Percentiles rank a stretch among this genome's conserved stretches.
These are phyloP conservation scores for Tetraneura akinire DNA, from an alignment of 1,140 invertebrate species.

Conservation along the genomic window DNA sequence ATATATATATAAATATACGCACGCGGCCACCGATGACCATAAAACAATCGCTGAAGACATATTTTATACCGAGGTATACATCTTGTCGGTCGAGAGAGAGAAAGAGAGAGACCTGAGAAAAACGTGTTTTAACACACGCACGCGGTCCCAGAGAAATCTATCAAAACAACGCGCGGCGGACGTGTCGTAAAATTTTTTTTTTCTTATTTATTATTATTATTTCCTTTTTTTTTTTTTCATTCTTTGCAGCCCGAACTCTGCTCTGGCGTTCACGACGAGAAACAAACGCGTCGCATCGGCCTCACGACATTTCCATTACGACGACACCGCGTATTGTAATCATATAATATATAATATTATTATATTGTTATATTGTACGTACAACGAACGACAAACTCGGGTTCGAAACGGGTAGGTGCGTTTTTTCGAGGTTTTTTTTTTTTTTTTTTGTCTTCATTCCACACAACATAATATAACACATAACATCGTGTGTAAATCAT, in stretches of 20 bases:
- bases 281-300: not conserved
- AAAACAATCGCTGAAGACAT: conserved; percentile 37
- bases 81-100: not conserved
- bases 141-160: conserved; percentile 5
- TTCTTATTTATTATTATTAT: not conserved
- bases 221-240: too few relatives aligned
- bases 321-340: too few relatives aligned
- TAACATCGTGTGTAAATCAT: too few relatives aligned
- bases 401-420: too few relatives aligned
- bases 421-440: too few relatives aligned
- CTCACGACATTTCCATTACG: conserved; percentile 36
- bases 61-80: too few relatives aligned
- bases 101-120: conserved; percentile 14
- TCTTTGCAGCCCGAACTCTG: too few relatives aligned
- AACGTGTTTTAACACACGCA: conserved; percentile 7
- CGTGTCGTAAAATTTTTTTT: not conserved
- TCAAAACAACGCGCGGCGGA: conserved; percentile 26
- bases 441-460: too few relatives aligned
- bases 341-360: not conserved
- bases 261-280: not conserved
- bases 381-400: not conserved
- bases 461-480: too few relatives aligned
- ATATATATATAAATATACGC: too few relatives aligned
- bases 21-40: conserved; percentile 4
- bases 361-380: not conserved